These are phyloP conservation scores for Epinotia nisella DNA, from an alignment of 2,888 invertebrate species.

Conservation along the genomic window DNA sequence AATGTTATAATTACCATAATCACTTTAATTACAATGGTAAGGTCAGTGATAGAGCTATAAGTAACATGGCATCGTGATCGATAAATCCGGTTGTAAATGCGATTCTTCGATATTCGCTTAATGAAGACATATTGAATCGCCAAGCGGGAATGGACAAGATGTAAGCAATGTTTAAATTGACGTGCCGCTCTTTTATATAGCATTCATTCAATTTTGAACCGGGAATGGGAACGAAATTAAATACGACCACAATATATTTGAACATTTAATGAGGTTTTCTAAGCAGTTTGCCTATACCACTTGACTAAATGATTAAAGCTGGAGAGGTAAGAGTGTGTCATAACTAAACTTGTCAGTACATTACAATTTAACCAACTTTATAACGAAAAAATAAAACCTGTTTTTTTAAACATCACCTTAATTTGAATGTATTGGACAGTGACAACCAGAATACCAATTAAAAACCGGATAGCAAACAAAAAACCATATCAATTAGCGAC, in stretches of 20 bases:
- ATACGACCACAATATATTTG: conserved; percentile 15
- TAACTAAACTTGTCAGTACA: no score
- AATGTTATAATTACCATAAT: conserved; percentile 27
- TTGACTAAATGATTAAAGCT: neutral
- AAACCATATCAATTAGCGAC: conserved; percentile 77
- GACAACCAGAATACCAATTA: conserved; percentile 58
- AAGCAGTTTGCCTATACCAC: neutral
- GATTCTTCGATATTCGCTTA: conserved; percentile 81
- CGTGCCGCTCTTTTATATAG: conserved; percentile 73
- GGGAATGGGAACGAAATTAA: conserved; percentile 24
- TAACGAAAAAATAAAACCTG: neutral
- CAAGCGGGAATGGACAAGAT: conserved; percentile 77
- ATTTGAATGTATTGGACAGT: neutral
- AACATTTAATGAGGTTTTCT: conserved; percentile 2
- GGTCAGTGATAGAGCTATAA: conserved; percentile 67
- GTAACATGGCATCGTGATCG: conserved; percentile 78
- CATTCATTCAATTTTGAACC: conserved; percentile 60
- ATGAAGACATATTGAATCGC: conserved; percentile 85
- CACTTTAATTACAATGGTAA: conserved; percentile 56
- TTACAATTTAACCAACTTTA: no score
- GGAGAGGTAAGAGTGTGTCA: no score
- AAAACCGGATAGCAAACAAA: conserved; percentile 60
- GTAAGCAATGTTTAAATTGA: conserved; percentile 82
- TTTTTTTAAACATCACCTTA: neutral
- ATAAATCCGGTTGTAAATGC: conserved; percentile 76